These are phyloP conservation scores for Heliconius eleuchia DNA, from an alignment of 1,140 invertebrate species.

Conservation along the genomic window DNA sequence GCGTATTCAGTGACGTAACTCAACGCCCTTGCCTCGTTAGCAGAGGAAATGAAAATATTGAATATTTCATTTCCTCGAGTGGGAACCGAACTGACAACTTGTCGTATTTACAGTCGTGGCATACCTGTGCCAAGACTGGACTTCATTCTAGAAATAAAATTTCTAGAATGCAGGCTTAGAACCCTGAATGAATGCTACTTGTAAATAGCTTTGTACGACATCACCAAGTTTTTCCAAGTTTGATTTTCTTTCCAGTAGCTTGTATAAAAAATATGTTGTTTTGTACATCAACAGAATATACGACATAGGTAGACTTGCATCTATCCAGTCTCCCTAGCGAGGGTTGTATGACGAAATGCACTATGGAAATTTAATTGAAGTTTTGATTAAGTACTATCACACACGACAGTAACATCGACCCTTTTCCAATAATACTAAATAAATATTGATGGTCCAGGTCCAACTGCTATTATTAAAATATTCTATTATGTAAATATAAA, in stretches of 20 bases:
- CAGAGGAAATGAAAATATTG: too few species aligned
- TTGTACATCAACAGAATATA: not conserved
- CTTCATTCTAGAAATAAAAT: too few species aligned
- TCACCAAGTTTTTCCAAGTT: too few species aligned
- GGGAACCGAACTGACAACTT: too few species aligned
- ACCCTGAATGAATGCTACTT: too few species aligned
- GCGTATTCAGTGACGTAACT: not conserved
- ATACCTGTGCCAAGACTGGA: too few species aligned
- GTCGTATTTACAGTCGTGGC: too few species aligned
- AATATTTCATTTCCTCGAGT: too few species aligned
- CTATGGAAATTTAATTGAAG: conserved; percentile 73
- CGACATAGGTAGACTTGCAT: not conserved
- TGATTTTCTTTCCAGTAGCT: too few species aligned
- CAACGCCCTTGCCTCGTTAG: not conserved
- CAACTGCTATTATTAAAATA: not conserved
- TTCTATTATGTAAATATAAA: not conserved
- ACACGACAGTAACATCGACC: conserved; percentile 42
- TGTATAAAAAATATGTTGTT: not conserved
- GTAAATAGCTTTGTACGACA: too few species aligned
- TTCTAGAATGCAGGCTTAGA: too few species aligned
- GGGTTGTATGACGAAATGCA: conserved; percentile 49
- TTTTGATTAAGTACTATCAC: conserved; percentile 71
- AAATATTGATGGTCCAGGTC: not conserved
- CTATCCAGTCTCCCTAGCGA: conserved; percentile 10
- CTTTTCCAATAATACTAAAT: conserved; percentile 6